Base-by-base conservation (phyloP, 1,140 invertebrate species). In the Ceratina japonica region DNA sequence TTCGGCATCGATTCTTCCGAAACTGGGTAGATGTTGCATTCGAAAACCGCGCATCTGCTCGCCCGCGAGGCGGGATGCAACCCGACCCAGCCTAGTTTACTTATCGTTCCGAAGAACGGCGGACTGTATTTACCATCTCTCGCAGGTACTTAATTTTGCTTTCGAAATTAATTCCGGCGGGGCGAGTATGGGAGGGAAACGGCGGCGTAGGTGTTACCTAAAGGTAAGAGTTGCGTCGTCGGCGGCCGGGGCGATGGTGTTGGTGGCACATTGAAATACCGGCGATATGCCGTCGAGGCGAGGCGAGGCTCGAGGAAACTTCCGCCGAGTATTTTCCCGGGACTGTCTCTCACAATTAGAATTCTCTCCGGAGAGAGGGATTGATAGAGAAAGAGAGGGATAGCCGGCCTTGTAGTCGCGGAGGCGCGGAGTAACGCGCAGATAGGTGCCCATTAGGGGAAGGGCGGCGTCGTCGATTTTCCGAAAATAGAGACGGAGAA, bases 261-360 rank as follows among this genome's bases (percentile, higher is more conserved):
- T 89, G 81, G 87, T 89, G 87, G 86, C 85, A 90, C 89, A 86
- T 89, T 91, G 88, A 89, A 91, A 91, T 89, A 87, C 87, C 86
- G 63, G 77, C 87, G 85, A 88, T 83, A 83, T 87, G 82, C 69
- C 79, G 62, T 84, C 86, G 87, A 81, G 85, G 86, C 87, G 82
- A n/a, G n/a, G n/a, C n/a, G n/a, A 75, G 82, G 75, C 84, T 86
- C 78, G 69, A 82, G 79, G 87, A 87, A 91, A 91, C 87, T 91
- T 91, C 87, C 88, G 86, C 85, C 81, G 87, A 90, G 89, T 91
- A 92, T 91, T 92, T 92, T 92, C 88, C 86, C 84, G 82, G 85
- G 83, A 90, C 90, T 91, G 90, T 90, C 90, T 91, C 87, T 91
- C 88, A 91, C 89, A 92, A 92, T 92, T 91, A 91, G 90, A 91